A percentile compares a stretch with the other conserved stretches of the same genome.
Evolutionary conservation across 2,113 vertebrate genomes (phyloP).

Genomic region (Corydoras sp.): DNA sequence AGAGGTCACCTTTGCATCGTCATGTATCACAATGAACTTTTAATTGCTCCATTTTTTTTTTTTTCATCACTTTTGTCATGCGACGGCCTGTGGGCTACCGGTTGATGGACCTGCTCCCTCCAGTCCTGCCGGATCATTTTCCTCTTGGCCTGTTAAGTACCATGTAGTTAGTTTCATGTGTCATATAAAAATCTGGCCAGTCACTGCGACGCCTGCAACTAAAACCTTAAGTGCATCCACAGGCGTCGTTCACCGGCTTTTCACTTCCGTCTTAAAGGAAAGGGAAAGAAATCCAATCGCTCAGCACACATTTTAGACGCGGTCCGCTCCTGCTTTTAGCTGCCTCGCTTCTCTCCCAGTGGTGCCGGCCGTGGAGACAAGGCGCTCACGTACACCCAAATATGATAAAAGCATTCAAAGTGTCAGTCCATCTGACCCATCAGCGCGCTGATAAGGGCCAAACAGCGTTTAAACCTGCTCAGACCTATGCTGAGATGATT

Average conservation of each 20-base stretch:
- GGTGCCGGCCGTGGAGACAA: constrained; percentile 41
- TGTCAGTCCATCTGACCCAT: constrained; percentile 38
- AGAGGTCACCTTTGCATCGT: constrained; percentile 49
- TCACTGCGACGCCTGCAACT: constrained; percentile 77
- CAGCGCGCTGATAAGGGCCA: constrained; percentile 25
- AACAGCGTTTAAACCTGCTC: constrained; percentile 11
- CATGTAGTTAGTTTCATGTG: constrained; percentile 78
- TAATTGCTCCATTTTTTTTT: constrained; percentile 69
- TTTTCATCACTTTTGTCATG: constrained; percentile 59
- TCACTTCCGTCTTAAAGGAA: constrained; percentile 75
- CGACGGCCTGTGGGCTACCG: constrained; percentile 66
- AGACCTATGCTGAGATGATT: constrained; percentile 20
- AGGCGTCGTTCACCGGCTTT: constrained; percentile 70
- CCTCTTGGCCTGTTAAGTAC: constrained; percentile 69
- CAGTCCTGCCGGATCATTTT: constrained; percentile 69
- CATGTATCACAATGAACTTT: constrained; percentile 69
- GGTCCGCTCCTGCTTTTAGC: constrained; percentile 57
- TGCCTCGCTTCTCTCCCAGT: constrained; percentile 51
- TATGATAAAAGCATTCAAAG: constrained; percentile 44
- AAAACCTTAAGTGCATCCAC: constrained; percentile 80
- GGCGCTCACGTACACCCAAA: constrained; percentile 44
- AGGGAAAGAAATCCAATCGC: constrained; percentile 75
- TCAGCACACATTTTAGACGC: constrained; percentile 54
- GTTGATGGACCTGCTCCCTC: constrained; percentile 67
- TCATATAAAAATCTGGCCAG: constrained; percentile 77